Evolutionary conservation across 2,113 vertebrate species (phyloP).

Genomic region (Nettapus auritus): DNA sequence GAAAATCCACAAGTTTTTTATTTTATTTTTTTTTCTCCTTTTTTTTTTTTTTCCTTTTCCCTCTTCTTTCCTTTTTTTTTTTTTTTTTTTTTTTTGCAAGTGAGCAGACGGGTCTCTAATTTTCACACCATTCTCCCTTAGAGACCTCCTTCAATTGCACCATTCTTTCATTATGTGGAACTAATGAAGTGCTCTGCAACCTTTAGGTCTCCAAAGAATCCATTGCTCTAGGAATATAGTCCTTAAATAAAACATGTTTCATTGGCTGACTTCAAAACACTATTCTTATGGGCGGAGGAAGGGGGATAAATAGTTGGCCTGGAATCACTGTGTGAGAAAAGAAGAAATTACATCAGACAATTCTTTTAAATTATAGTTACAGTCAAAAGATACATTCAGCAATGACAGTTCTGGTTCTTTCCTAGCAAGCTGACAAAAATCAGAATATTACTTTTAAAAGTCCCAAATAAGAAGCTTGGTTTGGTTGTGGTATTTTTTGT

Average conservation of each 20-base stretch:
- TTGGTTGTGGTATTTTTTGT: too few species aligned
- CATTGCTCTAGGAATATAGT: conserved; percentile 70
- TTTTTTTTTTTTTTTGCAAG: conserved; percentile 35
- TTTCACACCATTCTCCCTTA: conserved; percentile 76
- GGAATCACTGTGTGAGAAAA: conserved; percentile 33
- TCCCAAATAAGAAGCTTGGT: neutral
- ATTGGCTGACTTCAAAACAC: conserved; percentile 83
- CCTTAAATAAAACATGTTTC: conserved; percentile 82
- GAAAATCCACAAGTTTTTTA: conserved; percentile 56
- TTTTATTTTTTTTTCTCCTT: neutral
- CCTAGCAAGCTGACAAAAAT: conserved; percentile 11
- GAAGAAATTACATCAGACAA: conserved; percentile 45
- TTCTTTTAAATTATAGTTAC: conserved; percentile 42
- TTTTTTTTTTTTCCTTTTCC: neutral
- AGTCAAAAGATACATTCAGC: conserved; percentile 40
- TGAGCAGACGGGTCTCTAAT: conserved; percentile 77
- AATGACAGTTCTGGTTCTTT: conserved; percentile 1
- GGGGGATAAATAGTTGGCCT: conserved; percentile 63
- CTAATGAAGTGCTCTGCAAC: conserved; percentile 80
- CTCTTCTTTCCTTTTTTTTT: conserved; percentile 12
- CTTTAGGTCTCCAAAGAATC: conserved; percentile 75
- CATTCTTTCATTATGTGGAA: conserved; percentile 82
- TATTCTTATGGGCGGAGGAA: conserved; percentile 23
- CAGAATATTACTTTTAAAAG: conserved; percentile 3
- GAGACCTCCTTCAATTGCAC: conserved; percentile 76